Conservation (phyloP, 2,797 vertebrate species). For the Pangasius larnaudii region DNA sequence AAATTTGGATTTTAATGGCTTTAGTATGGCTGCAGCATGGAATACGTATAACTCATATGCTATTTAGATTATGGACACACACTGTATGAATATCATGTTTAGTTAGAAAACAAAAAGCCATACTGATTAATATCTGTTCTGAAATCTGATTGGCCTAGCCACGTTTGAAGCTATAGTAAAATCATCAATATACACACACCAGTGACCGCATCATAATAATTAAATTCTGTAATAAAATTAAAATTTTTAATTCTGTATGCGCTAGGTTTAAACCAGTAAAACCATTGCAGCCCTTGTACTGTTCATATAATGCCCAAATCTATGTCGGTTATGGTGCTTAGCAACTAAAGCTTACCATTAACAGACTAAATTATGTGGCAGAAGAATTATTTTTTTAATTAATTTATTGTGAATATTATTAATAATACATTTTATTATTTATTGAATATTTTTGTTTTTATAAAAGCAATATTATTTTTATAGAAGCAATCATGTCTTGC, state of each 20-base stretch:
- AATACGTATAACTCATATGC: not conserved
- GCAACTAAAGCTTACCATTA: not conserved
- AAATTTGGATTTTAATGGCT: not conserved
- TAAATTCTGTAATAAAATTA: too few species aligned
- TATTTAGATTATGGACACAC: not conserved
- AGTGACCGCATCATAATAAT: not conserved
- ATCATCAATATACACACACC: not conserved
- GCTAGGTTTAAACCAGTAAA: not conserved
- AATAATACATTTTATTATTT: not conserved
- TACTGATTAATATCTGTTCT: not conserved
- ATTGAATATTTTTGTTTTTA: not conserved
- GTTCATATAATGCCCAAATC: not conserved
- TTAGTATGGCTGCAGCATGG: not conserved
- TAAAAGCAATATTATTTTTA: not conserved
- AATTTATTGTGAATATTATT: not conserved
- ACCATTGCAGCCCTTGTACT: not conserved
- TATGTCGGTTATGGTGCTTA: not conserved
- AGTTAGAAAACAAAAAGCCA: not conserved
- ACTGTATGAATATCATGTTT: not conserved
- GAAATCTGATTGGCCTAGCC: slow-evolving; percentile 1
- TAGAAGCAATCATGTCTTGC: not conserved
- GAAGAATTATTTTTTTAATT: not conserved
- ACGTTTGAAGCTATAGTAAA: not conserved
- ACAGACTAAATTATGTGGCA: not conserved
- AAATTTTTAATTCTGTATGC: not conserved